Evolutionary conservation across 1,140 invertebrate genomes (phyloP).

Genomic region (Elysia chlorotica): DNA sequence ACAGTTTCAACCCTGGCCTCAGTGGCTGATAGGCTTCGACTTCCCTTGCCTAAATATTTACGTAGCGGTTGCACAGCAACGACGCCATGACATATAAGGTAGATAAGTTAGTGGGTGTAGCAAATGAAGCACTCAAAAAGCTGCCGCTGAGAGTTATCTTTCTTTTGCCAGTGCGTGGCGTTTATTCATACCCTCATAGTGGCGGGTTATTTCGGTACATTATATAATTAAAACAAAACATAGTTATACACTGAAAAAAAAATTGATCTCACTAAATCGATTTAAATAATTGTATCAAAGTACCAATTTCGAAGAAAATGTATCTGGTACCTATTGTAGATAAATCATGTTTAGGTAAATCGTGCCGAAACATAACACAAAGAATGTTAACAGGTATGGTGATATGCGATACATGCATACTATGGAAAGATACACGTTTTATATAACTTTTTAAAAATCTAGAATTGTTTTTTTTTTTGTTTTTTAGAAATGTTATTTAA

Average conservation of each 20-base stretch:
- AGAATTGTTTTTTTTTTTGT: background rate
- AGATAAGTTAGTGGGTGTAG: too few relatives aligned
- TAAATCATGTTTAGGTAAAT: background rate
- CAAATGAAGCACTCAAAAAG: too few relatives aligned
- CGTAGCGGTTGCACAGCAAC: slow-evolving; percentile 20
- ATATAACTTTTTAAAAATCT: background rate
- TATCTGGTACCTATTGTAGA: background rate
- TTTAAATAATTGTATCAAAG: background rate
- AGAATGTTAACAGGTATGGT: background rate
- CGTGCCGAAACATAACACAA: background rate
- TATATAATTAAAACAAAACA: too few relatives aligned
- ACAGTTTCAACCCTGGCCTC: too few relatives aligned
- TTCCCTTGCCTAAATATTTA: too few relatives aligned
- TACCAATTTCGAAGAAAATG: background rate
- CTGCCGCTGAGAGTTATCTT: background rate
- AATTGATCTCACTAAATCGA: too few relatives aligned
- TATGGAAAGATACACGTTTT: background rate
- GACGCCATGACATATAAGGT: too few relatives aligned
- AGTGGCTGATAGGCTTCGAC: too few relatives aligned
- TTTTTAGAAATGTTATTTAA: too few relatives aligned
- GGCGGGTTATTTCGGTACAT: background rate
- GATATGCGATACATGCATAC: background rate
- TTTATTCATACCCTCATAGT: background rate
- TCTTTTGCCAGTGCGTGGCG: background rate
- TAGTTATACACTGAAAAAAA: too few relatives aligned